Base-by-base conservation (phyloP, 2,888 invertebrate species). In the Rhagophthalmus giganteus region DNA sequence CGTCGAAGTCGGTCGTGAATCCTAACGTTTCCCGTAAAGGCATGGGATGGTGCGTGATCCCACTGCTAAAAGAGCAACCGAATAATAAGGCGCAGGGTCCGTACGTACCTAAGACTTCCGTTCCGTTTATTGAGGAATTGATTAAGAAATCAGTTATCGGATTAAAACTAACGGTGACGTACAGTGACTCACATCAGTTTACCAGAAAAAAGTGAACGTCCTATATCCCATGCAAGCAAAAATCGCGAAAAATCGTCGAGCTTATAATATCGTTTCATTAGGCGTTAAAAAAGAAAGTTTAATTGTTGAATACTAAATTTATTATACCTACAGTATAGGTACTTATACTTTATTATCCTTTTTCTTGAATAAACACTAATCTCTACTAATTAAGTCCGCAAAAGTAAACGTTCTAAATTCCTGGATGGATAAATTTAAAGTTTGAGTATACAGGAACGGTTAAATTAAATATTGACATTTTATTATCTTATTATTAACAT, bases 1-100 rank as follows among this genome's bases (percentile, higher is more conserved):
- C 55, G 44, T 41, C 38, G 34, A 46, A 56, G 56, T 59, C 58
- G 56, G 56, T 56, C 56, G 56, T 51, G 54, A 56, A 49, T 54
- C 54, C 41, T 49, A 47, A 54, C 47, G 54, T 54, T 39, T 49
- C 26, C 38, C 26, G 48, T 39, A 49, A 44, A 47, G 48, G 54
- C 35, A 54, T 40, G 44, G 48, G 48, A 12, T 37, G 20, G 44
- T 39, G 48, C 54, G 54, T 54, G 54, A 48, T 49, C 38, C 37
- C 25, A 48, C 20, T 54, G 32, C 39, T 34, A 48, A 52, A 26
- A 31, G 28, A 20, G 15, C 30, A 34, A 9, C 9, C 16, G 24
- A 16, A 34, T 30, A 30, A 10, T 28, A 45, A 30, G 32, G 41
- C 50, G 45, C 16, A 15, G 41, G 30, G 30, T 11, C 14, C 4